Conservation (phyloP, 2,888 invertebrate genomes). For the Clostera curtula region DNA sequence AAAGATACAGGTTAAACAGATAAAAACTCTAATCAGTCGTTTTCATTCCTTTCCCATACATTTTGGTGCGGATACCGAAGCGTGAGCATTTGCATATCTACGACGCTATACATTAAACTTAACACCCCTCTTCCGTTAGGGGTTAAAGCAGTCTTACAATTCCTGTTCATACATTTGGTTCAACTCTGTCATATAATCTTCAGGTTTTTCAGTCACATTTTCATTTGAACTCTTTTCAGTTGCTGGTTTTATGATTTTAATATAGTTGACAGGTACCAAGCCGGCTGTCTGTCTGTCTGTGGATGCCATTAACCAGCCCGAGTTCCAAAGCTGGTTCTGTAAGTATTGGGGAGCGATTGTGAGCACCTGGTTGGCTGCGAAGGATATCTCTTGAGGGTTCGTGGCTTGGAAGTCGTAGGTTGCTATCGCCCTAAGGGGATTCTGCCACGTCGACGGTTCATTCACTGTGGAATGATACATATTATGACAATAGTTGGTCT, state of each 20-base stretch:
- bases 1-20: too few relatives aligned
- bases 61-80: too few relatives aligned
- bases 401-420: slow-evolving; percentile 84
- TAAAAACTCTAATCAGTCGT: too few relatives aligned
- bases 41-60: too few relatives aligned
- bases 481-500: too few relatives aligned
- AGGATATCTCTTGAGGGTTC: slow-evolving; percentile 83
- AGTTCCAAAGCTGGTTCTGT: slow-evolving; percentile 80
- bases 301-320: slow-evolving; percentile 81
- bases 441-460: slow-evolving; percentile 81
- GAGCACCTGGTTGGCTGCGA: slow-evolving; percentile 84
- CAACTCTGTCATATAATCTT: slow-evolving; percentile 19
- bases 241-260: slow-evolving; percentile 50
- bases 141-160: slow-evolving; percentile 14
- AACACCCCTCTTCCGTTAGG: not conserved
- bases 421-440: slow-evolving; percentile 79
- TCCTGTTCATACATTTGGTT: slow-evolving; percentile 32
- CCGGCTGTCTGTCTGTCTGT: slow-evolving; percentile 75
- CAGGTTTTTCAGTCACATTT: slow-evolving; percentile 10
- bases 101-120: not conserved
- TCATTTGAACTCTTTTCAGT: slow-evolving; percentile 3
- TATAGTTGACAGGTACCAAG: slow-evolving; percentile 78
- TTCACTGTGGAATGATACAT: slow-evolving; percentile 73
- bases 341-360: slow-evolving; percentile 88
- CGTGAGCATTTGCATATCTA: too few relatives aligned